Base-by-base conservation (phyloP, 2,113 vertebrate genomes). In the Hypomesus transpacificus region DNA sequence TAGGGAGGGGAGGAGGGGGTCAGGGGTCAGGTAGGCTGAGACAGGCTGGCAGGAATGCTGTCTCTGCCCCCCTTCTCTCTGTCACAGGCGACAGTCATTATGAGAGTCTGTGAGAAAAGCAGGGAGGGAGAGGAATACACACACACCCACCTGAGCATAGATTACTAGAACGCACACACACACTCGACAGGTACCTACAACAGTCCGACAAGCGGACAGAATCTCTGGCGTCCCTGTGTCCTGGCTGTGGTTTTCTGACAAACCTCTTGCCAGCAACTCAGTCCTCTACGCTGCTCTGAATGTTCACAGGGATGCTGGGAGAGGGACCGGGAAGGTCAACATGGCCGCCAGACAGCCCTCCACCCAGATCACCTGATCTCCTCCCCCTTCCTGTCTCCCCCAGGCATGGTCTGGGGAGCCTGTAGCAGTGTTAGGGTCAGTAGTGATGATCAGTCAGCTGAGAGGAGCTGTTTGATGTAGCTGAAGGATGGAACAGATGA, bases 41-140 rank as follows among this genome's bases (percentile, higher is more conserved):
- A 21, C 34, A 11, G 62, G 28, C 28, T 65, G 28, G 28, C 28
- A 86, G 75, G 82, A 87, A 88, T 87, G 85, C 68, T 39, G 21
- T 61, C n/a, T 14, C 53, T 65, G 58, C 31, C 70, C 28, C 51
- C 73, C 76, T 70, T 77, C 75, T 70, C 73, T 70, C 57, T 39
- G 11, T 39, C 31, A 34, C 34, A 1, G 72, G 61, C 78, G 68
- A 14, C 65, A 17, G 75, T 46, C 26, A 21, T 66, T 51, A 63
- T 63, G 28, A 34, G 61, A 63, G 61, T 34, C 61, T 61, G 56
- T 20, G 56, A 58, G 56, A 21, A 58, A 18, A 9, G n/a, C 18
- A 31, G 34, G 34, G 28, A 46, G 28, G 62, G 28, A 65, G 28
- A 65, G 18, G 34, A 34, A 67, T 18, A 17, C 50, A 53, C 22